phyloP scores from a whole-genome alignment of 2,797 vertebrate genomes.

The Hafferia zeledoni region DNA sequence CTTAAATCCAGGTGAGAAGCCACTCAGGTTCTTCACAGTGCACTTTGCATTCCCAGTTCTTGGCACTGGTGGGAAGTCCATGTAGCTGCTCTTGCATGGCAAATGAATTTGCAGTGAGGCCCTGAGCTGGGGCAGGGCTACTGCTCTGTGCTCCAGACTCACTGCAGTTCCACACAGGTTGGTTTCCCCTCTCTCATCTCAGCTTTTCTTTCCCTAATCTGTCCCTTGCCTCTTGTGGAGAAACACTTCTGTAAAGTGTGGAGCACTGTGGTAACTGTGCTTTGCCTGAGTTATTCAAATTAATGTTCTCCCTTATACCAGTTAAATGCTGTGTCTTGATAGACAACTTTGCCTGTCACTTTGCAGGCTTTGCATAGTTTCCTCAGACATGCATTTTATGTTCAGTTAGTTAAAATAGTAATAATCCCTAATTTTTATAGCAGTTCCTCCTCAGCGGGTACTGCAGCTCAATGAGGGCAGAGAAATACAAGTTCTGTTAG shows the following conservation, averaged over 20 bases:
- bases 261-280: neutral
- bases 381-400: neutral
- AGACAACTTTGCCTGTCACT: neutral
- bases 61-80: neutral
- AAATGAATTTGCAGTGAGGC: neutral
- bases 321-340: neutral
- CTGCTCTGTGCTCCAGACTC: neutral
- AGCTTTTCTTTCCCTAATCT: neutral
- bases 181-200: neutral
- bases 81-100: neutral
- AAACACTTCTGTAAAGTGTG: neutral
- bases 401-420: neutral
- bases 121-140: neutral
- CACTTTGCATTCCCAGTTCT: neutral
- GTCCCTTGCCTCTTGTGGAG: neutral
- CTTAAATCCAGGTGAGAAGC: neutral
- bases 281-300: neutral
- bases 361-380: neutral
- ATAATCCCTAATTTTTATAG: neutral
- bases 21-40: neutral
- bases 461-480: neutral
- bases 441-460: neutral
- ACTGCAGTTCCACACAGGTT: neutral
- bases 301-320: neutral
- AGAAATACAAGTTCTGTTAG: neutral